These are phyloP conservation scores for Sebastes kiyomatsui DNA, from an alignment of 2,797 vertebrate genomes.

Conservation along the genomic window DNA sequence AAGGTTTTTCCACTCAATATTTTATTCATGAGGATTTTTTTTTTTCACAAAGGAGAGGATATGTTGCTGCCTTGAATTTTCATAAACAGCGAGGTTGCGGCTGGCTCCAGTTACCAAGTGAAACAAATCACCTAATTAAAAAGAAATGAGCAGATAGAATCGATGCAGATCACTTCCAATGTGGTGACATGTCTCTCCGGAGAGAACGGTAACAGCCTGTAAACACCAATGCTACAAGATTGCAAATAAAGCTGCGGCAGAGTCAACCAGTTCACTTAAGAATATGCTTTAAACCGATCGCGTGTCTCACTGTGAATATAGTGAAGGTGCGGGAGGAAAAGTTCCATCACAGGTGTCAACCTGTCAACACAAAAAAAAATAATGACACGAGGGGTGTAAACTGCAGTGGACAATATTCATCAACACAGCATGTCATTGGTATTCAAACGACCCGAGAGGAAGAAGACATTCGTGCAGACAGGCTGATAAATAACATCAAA, in stretches of 20 bases:
- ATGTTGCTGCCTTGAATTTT: constrained; percentile 70
- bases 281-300: constrained; percentile 2
- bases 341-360: constrained; percentile 50
- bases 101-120: constrained; percentile 73
- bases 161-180: constrained; percentile 74
- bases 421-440: constrained; percentile 48
- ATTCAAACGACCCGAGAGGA: constrained; percentile 51
- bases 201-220: constrained; percentile 62
- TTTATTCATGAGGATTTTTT: constrained; percentile 71
- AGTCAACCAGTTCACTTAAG: constrained; percentile 15
- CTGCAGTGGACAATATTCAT: constrained; percentile 61
- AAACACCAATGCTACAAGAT: constrained; percentile 51
- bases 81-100: constrained; percentile 71
- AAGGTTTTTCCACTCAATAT: constrained; percentile 51
- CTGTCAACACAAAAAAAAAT: constrained; percentile 56
- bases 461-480: constrained; percentile 46
- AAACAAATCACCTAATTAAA: constrained; percentile 83
- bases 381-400: constrained; percentile 52
- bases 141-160: constrained; percentile 80
- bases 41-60: constrained; percentile 54
- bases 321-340: not conserved
- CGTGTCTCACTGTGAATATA: not conserved
- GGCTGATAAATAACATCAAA: constrained; percentile 56
- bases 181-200: constrained; percentile 64
- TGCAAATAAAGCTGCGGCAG: constrained; percentile 28